Evolutionary conservation across 2,797 vertebrate species (phyloP), one percentile per base, ranked within the genome.

Genomic region (Pempheris klunzingeri): DNA sequence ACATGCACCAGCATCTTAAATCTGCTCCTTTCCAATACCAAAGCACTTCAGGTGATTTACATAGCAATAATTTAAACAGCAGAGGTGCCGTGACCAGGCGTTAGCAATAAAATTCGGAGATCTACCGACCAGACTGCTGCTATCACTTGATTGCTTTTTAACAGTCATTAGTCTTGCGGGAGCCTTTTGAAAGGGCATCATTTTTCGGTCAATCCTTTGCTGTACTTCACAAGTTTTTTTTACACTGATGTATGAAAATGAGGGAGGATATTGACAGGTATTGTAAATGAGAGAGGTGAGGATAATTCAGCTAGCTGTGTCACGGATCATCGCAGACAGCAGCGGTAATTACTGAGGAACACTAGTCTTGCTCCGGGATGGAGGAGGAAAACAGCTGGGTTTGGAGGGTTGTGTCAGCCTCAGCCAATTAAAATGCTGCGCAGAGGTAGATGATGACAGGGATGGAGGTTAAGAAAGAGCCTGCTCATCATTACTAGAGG

Each of bases 31-130:
- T 93, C 90, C 92, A 91, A 92, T 92, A 90, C 84, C 68, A 44
- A 65, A 83, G 93, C 89, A 92, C 88, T 94, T 92, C 74, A 75
- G 88, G 87, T 94, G 93, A 96, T 95, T 95, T 95, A 94, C 94
- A 94, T 94, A 90, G 91, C 93, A 91, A 93, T 94, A 91, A 93
- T 92, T 95, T 94, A 93, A 93, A 91, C 82, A 80, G 90, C 80
- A 78, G 88, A 83, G 90, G 84, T 90, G 85, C 87, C 57, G 71
- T 91, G 91, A 93, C 92, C 78, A 52, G 87, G 83, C 80, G 80
- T 84, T 77, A 83, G 88, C 90, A 86, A 93, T 95, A 95, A 95
- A 94, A 91, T 55, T 90, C 83, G n/a, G 75, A 91, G 92, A 95
- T 94, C 87, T 93, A 94, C 88, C 49, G 82, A 88, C 73, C 77